These are phyloP conservation scores for Sciaenops ocellatus DNA, from an alignment of 2,797 vertebrate species.

Conservation along the genomic window DNA sequence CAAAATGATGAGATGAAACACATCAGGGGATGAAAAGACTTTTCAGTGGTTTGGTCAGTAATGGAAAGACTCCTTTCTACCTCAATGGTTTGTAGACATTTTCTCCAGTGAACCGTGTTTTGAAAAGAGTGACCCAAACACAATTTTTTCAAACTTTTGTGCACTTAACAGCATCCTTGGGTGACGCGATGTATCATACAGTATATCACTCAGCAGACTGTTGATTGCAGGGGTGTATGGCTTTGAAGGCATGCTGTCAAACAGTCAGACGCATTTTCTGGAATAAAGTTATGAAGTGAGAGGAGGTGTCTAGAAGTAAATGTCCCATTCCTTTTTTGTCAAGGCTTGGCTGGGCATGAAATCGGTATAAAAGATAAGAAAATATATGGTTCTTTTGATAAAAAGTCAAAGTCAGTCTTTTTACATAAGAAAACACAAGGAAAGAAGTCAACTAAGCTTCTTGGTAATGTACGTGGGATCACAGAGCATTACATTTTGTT, in stretches of 20 bases:
- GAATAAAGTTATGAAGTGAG: not conserved
- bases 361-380: not conserved
- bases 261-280: conserved; percentile 12
- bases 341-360: not conserved
- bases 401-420: conserved; percentile 1
- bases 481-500: not conserved
- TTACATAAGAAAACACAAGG: not conserved
- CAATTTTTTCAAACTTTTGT: conserved; percentile 35
- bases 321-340: not conserved
- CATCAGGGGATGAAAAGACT: conserved; percentile 58
- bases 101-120: conserved; percentile 35
- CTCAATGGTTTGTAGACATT: conserved; percentile 34
- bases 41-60: conserved; percentile 43
- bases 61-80: conserved; percentile 62
- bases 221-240: not conserved
- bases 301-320: not conserved
- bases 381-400: not conserved
- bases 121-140: conserved; percentile 46
- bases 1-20: conserved; percentile 54
- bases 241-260: conserved; percentile 14
- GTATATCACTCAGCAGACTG: not conserved
- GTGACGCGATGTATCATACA: conserved; percentile 26
- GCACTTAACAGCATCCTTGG: conserved; percentile 42
- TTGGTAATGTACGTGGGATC: not conserved
- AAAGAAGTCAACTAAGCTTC: not conserved